These are phyloP conservation scores for Cygnus olor DNA, from an alignment of 2,797 vertebrate genomes.

Conservation along the genomic window DNA sequence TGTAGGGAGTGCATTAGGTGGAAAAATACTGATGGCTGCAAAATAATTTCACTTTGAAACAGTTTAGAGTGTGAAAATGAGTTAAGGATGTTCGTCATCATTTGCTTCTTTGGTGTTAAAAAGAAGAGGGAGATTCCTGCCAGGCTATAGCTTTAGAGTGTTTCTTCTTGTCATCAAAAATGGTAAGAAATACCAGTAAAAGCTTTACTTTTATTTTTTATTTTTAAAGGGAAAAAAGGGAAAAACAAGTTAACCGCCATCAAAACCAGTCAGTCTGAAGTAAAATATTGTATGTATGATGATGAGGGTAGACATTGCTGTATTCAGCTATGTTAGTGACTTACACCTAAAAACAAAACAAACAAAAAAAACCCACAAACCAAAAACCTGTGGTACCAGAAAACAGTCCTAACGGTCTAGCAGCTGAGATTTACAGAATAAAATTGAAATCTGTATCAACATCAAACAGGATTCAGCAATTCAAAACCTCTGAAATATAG, in stretches of 20 bases:
- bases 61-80: background rate
- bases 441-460: background rate
- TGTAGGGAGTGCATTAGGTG: background rate
- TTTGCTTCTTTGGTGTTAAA: background rate
- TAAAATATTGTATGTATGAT: background rate
- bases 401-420: background rate
- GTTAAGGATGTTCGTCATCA: background rate
- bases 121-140: background rate
- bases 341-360: fast-evolving
- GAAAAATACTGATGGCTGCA: background rate
- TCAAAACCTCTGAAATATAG: background rate
- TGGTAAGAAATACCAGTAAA: background rate
- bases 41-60: background rate
- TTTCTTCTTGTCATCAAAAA: background rate
- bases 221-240: no score
- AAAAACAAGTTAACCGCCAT: background rate
- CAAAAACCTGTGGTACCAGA: background rate
- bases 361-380: background rate
- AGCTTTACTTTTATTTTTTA: background rate
- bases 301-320: background rate
- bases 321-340: background rate
- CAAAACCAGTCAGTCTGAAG: background rate
- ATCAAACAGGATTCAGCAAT: background rate
- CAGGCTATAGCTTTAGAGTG: background rate
- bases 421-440: background rate